Evolutionary conservation across 2,113 vertebrate genomes (phyloP).

Genomic region (Platysternon megacephalum): DNA sequence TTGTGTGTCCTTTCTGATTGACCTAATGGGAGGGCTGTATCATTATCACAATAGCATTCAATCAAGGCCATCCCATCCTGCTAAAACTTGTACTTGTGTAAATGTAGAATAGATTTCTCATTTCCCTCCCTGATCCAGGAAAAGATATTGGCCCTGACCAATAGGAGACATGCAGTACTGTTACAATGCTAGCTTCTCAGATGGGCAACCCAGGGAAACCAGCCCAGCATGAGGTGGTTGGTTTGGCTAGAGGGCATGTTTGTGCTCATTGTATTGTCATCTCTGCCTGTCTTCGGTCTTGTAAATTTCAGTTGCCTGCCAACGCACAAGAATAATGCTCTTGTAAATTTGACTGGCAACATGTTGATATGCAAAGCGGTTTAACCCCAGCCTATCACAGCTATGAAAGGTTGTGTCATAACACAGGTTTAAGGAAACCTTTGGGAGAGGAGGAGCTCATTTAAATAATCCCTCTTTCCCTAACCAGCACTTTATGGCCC

Average conservation of each 20-base stretch:
- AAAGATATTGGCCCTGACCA: not conserved
- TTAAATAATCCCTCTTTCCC: not conserved
- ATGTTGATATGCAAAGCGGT: not conserved
- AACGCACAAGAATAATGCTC: not conserved
- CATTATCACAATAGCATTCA: not conserved
- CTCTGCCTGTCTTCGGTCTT: not conserved
- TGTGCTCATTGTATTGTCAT: not conserved
- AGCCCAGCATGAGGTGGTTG: not conserved
- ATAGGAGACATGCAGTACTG: not conserved
- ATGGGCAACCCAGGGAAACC: not conserved
- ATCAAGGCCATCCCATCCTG: slow-evolving; percentile 10
- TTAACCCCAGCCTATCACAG: not conserved
- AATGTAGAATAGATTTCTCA: not conserved
- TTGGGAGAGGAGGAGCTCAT: not conserved
- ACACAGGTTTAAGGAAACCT: not conserved
- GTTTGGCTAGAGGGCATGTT: not conserved
- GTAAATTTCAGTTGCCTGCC: not conserved
- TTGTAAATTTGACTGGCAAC: not conserved
- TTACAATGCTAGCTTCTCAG: not conserved
- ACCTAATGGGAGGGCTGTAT: slow-evolving; percentile 17
- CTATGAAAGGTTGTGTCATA: rapidly evolving
- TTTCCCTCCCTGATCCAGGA: not conserved
- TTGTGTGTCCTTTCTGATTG: slow-evolving; percentile 36
- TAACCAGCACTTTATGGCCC: not conserved
- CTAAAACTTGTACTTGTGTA: not conserved